Evolutionary conservation across 2,113 vertebrate genomes (phyloP).

Genomic region (Tragelaphus imberbis): DNA sequence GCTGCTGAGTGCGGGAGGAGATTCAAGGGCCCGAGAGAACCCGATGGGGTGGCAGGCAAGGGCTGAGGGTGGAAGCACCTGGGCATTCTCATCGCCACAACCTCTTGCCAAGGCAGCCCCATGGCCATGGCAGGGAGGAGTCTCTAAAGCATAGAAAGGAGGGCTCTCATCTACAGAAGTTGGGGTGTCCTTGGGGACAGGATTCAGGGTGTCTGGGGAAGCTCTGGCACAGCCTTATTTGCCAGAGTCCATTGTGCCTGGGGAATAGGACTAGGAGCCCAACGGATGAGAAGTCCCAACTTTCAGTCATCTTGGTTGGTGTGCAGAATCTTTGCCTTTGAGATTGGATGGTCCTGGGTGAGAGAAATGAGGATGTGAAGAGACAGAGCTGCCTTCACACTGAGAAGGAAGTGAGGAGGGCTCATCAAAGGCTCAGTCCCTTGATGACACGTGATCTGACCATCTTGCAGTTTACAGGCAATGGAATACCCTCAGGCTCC

Average conservation of each 20-base stretch:
- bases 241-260: neutral
- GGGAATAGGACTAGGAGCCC: neutral
- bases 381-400: accelerated
- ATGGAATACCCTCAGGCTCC: neutral
- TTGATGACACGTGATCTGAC: accelerated
- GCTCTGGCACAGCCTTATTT: accelerated
- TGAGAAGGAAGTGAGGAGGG: neutral
- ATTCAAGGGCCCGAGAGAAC: neutral
- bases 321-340: neutral
- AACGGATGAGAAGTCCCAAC: neutral
- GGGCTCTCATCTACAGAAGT: neutral
- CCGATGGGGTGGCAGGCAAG: neutral
- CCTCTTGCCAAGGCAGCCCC: neutral
- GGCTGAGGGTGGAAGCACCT: too few species aligned
- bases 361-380: neutral
- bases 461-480: neutral
- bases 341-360: neutral
- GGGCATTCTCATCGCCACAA: neutral
- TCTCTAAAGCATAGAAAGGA: neutral
- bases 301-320: neutral
- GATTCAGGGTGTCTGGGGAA: neutral
- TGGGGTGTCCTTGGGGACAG: neutral
- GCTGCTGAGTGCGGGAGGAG: accelerated
- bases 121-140: neutral
- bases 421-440: neutral